These are phyloP conservation scores for Phymastichus coffea DNA, from an alignment of 1,140 invertebrate genomes.

Conservation along the genomic window DNA sequence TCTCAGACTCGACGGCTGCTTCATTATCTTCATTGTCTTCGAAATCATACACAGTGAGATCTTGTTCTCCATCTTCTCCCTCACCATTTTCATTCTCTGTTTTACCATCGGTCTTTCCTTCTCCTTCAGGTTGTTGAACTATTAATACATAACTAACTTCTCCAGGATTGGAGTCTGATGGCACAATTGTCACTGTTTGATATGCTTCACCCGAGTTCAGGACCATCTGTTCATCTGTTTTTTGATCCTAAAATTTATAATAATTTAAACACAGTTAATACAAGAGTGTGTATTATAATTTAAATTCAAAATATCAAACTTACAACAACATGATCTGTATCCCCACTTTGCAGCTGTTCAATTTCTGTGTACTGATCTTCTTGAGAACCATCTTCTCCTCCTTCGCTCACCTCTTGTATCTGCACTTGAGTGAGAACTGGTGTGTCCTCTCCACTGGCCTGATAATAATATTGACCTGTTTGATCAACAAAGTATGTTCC, in stretches of 20 bases:
- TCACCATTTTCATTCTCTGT: slow-evolving; percentile 62
- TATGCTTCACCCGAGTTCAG: slow-evolving; percentile 67
- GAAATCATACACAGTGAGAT: slow-evolving; percentile 68
- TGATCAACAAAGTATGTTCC: slow-evolving; percentile 78
- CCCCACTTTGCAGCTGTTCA: slow-evolving; percentile 57
- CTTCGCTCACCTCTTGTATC: slow-evolving; percentile 55
- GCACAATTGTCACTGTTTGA: slow-evolving; percentile 85
- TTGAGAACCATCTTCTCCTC: slow-evolving; percentile 46
- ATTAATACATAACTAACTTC: slow-evolving; percentile 89
- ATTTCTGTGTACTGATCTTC: slow-evolving; percentile 55
- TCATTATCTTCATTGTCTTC: slow-evolving; percentile 64
- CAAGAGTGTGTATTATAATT: neutral
- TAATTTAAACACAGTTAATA: neutral
- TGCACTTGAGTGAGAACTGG: slow-evolving; percentile 65
- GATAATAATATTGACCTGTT: slow-evolving; percentile 76
- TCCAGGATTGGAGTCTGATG: slow-evolving; percentile 75
- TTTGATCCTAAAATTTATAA: slow-evolving; percentile 38
- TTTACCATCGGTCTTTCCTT: slow-evolving; percentile 58
- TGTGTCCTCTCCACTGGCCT: slow-evolving; percentile 63
- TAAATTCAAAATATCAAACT: neutral
- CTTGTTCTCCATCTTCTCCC: slow-evolving; percentile 63
- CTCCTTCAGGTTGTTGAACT: slow-evolving; percentile 71
- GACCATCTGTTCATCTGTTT: slow-evolving; percentile 53
- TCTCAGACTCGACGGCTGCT: slow-evolving; percentile 62
- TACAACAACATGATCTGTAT: slow-evolving; percentile 46